Conservation (phyloP, 2,113 vertebrate genomes). For the Circaetus cinerascens region DNA sequence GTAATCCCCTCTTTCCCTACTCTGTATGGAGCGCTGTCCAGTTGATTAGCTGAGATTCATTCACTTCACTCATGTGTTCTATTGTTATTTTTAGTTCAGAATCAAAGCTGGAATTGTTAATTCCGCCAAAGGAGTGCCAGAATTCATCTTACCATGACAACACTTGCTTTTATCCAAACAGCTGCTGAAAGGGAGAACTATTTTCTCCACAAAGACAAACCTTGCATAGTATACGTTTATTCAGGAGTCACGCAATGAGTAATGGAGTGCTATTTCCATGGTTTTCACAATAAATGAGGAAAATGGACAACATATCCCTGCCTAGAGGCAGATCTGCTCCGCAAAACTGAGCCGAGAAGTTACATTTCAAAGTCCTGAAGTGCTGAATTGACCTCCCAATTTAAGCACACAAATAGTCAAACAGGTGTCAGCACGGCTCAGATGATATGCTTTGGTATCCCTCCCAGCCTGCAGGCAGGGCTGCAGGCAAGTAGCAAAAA, state of each 20-base stretch:
- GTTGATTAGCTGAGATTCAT: not conserved
- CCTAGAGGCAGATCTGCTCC: not conserved
- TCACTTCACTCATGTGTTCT: not conserved
- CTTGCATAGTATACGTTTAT: not conserved
- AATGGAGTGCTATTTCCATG: not conserved
- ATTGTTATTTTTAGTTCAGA: not conserved
- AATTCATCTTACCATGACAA: slow-evolving; percentile 11
- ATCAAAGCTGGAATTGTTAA: not conserved
- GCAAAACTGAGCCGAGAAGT: not conserved
- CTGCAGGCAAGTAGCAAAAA: not conserved
- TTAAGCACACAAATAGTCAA: not conserved
- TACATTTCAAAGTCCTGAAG: not conserved
- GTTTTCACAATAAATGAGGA: not conserved
- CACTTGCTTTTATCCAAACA: not conserved
- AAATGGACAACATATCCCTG: not conserved
- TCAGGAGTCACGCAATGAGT: not conserved
- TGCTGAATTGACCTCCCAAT: not conserved
- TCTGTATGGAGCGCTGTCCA: not conserved
- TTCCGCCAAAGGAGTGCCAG: not conserved
- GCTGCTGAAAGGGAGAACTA: not conserved
- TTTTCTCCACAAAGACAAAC: not conserved
- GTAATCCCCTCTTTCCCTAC: not conserved
- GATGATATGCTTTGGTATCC: not conserved
- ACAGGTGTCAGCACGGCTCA: not conserved
- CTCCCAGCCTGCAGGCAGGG: not conserved